phyloP scores from a whole-genome alignment of 92 coral and sea anemone species.

The Parazoanthus atlanticus region DNA sequence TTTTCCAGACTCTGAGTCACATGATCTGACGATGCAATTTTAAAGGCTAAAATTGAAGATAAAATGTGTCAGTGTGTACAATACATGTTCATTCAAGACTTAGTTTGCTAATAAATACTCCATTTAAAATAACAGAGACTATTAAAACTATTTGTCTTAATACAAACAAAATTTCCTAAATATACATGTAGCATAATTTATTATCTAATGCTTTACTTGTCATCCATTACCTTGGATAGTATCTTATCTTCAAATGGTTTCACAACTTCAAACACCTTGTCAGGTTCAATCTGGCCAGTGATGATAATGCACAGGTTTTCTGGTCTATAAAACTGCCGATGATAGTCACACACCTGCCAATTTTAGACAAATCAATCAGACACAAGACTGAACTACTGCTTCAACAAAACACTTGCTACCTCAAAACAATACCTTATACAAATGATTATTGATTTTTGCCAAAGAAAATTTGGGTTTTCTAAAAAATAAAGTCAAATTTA shows the following conservation, averaged over 20 bases:
- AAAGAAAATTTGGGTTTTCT: too few species aligned
- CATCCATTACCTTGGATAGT: slow-evolving; percentile 70
- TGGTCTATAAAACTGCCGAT: slow-evolving; percentile 84
- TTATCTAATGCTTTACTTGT: background rate
- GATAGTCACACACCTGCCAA: slow-evolving; percentile 88
- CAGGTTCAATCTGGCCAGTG: slow-evolving; percentile 93
- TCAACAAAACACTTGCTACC: too few species aligned
- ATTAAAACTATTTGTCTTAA: background rate
- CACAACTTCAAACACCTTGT: slow-evolving; percentile 85
- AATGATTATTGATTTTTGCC: too few species aligned
- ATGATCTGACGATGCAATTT: too few species aligned
- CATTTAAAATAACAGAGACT: too few species aligned
- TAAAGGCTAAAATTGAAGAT: too few species aligned
- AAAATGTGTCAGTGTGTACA: too few species aligned
- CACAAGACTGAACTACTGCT: background rate
- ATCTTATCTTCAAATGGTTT: slow-evolving; percentile 88
- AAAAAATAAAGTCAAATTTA: too few species aligned
- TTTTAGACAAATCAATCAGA: background rate
- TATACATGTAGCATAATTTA: background rate
- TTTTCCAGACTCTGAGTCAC: too few species aligned
- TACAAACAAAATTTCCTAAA: background rate
- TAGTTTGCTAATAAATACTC: too few species aligned
- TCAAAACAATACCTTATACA: too few species aligned
- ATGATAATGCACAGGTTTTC: slow-evolving; percentile 90
- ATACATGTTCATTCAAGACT: too few species aligned